A percentile compares a stretch with the other conserved stretches of the same genome.
These are phyloP conservation scores for Gorsachius goisagi DNA, from an alignment of 2,113 vertebrate genomes.

Conservation along the genomic window DNA sequence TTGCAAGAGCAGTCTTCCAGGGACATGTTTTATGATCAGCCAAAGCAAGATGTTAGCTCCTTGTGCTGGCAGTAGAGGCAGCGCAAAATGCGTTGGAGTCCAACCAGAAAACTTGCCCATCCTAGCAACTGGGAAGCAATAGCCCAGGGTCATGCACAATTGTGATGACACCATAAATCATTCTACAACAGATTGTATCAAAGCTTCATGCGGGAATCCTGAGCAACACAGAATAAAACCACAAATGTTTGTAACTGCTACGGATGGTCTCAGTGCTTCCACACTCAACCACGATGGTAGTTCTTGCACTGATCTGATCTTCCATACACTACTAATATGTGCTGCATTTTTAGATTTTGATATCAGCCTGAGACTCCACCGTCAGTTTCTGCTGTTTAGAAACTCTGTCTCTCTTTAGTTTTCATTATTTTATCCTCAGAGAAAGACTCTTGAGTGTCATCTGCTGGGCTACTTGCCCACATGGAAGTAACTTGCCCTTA, in stretches of 20 bases:
- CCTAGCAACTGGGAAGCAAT: not conserved
- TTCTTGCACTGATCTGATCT: not conserved
- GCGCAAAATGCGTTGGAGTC: not conserved
- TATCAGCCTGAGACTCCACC: not conserved
- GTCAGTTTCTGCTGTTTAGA: not conserved
- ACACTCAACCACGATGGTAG: not conserved
- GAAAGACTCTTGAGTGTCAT: not conserved
- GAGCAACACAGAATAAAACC: not conserved
- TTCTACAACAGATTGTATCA: not conserved
- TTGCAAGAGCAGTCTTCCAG: slow-evolving; percentile 62
- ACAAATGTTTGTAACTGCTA: not conserved
- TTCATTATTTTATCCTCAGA: not conserved
- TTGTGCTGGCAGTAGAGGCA: not conserved
- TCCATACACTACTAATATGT: not conserved
- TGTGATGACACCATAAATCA: not conserved
- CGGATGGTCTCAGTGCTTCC: not conserved
- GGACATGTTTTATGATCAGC: not conserved
- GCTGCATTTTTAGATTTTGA: not conserved
- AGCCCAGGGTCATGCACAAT: not conserved
- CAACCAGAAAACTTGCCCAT: not conserved
- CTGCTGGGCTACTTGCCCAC: not conserved
- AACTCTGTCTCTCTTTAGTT: not conserved
- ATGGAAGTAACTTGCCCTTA: not conserved
- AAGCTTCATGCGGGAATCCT: not conserved
- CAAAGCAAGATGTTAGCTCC: not conserved